phyloP scores from a whole-genome alignment of 2,113 vertebrate species.

The Aplodontia rufa region DNA sequence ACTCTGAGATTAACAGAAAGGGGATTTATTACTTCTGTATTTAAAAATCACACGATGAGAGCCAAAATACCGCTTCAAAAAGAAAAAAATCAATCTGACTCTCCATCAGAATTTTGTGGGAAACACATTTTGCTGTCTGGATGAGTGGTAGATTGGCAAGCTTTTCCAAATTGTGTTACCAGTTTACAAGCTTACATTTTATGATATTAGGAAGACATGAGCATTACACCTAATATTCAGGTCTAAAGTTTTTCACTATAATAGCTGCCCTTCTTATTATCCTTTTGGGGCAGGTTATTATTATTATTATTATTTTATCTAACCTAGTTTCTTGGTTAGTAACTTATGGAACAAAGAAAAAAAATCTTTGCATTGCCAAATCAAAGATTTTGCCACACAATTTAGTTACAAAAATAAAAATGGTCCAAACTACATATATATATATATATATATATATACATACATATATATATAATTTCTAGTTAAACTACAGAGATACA shows the following conservation, averaged over 20 bases:
- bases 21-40: constrained; percentile 77
- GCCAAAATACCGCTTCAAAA: constrained; percentile 59
- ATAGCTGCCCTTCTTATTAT: constrained; percentile 59
- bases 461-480: constrained; percentile 63
- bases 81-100: constrained; percentile 54
- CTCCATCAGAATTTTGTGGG: constrained; percentile 72
- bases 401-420: constrained; percentile 83
- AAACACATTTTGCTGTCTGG: constrained; percentile 56
- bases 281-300: not conserved
- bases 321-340: constrained; percentile 69
- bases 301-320: constrained; percentile 30
- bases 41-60: constrained; percentile 75
- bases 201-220: constrained; percentile 62
- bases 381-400: constrained; percentile 78
- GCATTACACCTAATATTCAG: constrained; percentile 65
- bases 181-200: constrained; percentile 61
- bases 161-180: constrained; percentile 53
- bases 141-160: constrained; percentile 19
- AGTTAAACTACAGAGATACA: constrained; percentile 76
- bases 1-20: constrained; percentile 77
- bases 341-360: constrained; percentile 60
- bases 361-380: constrained; percentile 67
- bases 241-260: constrained; percentile 61
- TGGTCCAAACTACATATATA: constrained; percentile 71
- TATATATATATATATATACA: no score